Percentiles rank a stretch among this genome's conserved stretches.
Evolutionary conservation across 2,113 vertebrate genomes (phyloP).

Genomic region (Stictonetta naevosa): DNA sequence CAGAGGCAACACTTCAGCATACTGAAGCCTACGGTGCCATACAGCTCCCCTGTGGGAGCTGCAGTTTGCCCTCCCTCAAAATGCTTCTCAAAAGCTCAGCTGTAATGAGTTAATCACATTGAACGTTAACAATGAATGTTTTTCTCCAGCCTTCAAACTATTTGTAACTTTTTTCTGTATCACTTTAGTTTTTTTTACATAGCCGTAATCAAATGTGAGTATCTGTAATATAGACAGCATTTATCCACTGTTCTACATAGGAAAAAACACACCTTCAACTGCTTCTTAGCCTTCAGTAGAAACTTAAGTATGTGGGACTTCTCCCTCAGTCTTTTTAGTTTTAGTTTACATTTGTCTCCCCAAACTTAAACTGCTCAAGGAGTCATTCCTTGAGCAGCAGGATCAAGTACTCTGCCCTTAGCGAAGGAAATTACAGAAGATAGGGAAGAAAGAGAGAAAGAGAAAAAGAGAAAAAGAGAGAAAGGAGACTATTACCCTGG

Average conservation of each 20-base stretch:
- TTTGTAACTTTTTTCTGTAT: not conserved
- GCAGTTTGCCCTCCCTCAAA: not conserved
- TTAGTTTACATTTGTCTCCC: not conserved
- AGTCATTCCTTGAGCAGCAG: not conserved
- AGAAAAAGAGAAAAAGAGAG: not conserved
- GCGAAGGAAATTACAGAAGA: not conserved
- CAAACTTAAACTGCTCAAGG: not conserved
- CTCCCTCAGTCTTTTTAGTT: not conserved
- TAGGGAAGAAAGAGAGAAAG: not conserved
- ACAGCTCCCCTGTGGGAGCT: not conserved
- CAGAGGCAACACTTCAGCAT: not conserved
- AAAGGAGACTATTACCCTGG: slow-evolving; percentile 27
- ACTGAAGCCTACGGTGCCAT: not conserved
- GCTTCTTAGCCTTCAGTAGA: not conserved
- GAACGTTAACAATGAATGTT: not conserved
- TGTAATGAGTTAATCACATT: not conserved
- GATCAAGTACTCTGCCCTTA: not conserved
- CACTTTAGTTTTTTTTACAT: not conserved
- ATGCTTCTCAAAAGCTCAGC: not conserved
- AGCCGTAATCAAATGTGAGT: not conserved
- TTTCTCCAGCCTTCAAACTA: not conserved
- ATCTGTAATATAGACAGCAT: not conserved
- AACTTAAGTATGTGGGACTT: not conserved
- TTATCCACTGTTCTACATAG: not conserved
- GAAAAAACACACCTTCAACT: not conserved